Evolutionary conservation across 2,113 vertebrate genomes (phyloP).

Genomic region (Caracal caracal): DNA sequence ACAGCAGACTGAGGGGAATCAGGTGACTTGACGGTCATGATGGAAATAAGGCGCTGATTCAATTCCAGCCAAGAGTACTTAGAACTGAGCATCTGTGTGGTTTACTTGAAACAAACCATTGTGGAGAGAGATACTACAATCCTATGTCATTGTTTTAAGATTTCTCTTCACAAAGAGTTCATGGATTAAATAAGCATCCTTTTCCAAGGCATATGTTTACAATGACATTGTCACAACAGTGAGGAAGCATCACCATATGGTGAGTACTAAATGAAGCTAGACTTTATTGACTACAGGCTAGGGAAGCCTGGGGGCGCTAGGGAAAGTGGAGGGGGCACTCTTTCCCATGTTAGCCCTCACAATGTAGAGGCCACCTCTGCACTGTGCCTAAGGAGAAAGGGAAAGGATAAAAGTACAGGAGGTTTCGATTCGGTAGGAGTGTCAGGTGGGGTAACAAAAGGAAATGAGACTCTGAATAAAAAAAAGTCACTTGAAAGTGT

Average conservation of each 20-base stretch:
- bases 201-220: slow-evolving; percentile 56
- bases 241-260: slow-evolving; percentile 49
- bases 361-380: too few species aligned
- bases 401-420: neutral
- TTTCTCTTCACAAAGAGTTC: slow-evolving; percentile 8
- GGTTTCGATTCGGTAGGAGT: neutral
- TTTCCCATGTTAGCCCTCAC: neutral
- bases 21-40: neutral
- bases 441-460: neutral
- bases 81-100: neutral
- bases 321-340: too few species aligned
- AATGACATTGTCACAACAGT: slow-evolving; percentile 39
- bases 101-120: slow-evolving; percentile 31
- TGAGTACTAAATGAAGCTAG: neutral
- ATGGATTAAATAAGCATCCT: slow-evolving; percentile 46
- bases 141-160: neutral
- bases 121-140: neutral
- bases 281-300: neutral
- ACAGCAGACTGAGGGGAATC: neutral
- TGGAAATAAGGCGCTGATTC: neutral
- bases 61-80: neutral
- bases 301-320: neutral
- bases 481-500: slow-evolving; percentile 41
- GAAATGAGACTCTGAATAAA: slow-evolving; percentile 25
- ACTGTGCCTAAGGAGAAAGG: neutral